Conservation (phyloP, 2,797 vertebrate genomes). For the Ctenosaura bakeri region DNA sequence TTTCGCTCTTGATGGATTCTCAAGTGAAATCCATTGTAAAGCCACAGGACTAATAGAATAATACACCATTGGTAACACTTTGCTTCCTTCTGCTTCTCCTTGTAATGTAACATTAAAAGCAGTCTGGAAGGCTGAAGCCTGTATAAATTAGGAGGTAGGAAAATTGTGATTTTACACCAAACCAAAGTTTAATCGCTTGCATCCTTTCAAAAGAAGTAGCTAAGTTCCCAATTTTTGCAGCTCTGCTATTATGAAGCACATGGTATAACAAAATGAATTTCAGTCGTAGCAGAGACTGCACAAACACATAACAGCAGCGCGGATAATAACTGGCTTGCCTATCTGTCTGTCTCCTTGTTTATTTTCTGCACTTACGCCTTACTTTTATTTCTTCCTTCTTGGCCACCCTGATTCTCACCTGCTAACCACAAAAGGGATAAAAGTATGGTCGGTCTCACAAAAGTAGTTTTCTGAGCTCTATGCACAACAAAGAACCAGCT, state of each 20-base stretch:
- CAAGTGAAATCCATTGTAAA: constrained; percentile 18
- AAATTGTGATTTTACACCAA: constrained; percentile 26
- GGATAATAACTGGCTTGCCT: no score
- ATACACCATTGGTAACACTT: accelerated
- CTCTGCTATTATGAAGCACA: neutral
- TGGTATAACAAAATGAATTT: neutral
- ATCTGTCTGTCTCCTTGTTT: neutral
- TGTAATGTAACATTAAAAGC: neutral
- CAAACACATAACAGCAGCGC: neutral
- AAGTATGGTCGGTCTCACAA: neutral
- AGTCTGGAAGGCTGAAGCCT: neutral
- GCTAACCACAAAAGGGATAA: neutral
- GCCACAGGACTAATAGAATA: neutral
- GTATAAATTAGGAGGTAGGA: constrained; percentile 9
- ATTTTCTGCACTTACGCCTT: neutral
- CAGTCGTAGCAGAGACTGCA: neutral
- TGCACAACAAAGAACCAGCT: no score
- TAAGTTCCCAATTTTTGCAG: constrained; percentile 4
- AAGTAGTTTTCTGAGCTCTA: no score
- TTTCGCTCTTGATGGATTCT: neutral
- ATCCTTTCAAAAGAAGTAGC: neutral
- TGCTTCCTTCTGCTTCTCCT: accelerated
- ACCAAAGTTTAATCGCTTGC: constrained; percentile 6
- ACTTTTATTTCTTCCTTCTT: neutral
- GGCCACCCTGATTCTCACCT: no score